phyloP scores from a whole-genome alignment of 2,888 invertebrate genomes.

The Yponomeuta evonymella region DNA sequence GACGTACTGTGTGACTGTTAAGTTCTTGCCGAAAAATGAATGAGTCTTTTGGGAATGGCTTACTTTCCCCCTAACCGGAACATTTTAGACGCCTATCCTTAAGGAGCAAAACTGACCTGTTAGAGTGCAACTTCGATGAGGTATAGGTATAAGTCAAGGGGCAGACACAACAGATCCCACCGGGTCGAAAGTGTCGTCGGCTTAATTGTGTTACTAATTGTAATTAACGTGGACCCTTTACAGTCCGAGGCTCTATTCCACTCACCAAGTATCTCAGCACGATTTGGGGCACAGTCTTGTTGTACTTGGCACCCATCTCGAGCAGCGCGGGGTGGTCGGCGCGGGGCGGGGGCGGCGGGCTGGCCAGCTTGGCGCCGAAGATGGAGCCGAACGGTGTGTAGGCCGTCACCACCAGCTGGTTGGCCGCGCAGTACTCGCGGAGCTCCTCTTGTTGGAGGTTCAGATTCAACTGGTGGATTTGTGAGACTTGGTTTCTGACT shows the following conservation, averaged over 20 bases:
- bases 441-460: constrained; percentile 83
- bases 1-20: too few relatives aligned
- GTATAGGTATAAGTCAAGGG: too few relatives aligned
- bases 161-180: too few relatives aligned
- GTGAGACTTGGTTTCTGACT: not conserved
- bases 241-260: constrained; percentile 6
- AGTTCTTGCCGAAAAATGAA: too few relatives aligned
- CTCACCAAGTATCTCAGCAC: constrained; percentile 81
- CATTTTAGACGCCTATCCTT: too few relatives aligned
- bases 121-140: too few relatives aligned
- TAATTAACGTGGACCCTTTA: too few relatives aligned
- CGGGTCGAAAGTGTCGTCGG: too few relatives aligned
- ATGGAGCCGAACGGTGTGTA: constrained; percentile 83
- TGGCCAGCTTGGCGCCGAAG: constrained; percentile 64
- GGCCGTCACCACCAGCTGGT: constrained; percentile 80
- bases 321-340: constrained; percentile 77
- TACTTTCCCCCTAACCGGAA: too few relatives aligned
- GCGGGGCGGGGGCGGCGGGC: constrained; percentile 62
- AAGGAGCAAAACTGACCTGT: too few relatives aligned
- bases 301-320: constrained; percentile 76
- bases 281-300: constrained; percentile 80
- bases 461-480: constrained; percentile 70
- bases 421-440: constrained; percentile 80
- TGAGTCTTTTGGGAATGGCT: too few relatives aligned
- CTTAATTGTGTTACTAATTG: too few relatives aligned